These are phyloP conservation scores for Tenthredo distinguenda DNA, from an alignment of 2,888 invertebrate species.

Conservation along the genomic window DNA sequence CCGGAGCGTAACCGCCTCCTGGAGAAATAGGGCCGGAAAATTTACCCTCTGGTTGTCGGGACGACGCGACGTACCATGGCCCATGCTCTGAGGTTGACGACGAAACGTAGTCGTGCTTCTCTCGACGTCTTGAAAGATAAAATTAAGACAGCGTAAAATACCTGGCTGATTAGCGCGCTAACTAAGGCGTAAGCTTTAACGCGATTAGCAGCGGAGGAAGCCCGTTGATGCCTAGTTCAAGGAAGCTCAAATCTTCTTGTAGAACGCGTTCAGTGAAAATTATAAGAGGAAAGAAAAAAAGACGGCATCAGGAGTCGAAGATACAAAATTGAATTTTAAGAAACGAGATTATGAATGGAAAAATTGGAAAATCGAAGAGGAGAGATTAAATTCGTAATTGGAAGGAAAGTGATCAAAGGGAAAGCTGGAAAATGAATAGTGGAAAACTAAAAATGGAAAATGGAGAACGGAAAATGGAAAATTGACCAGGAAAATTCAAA, in stretches of 20 bases:
- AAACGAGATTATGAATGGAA: constrained; percentile 52
- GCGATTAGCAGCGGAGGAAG: not conserved
- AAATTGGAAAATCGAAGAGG: not conserved
- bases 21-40: constrained; percentile 3
- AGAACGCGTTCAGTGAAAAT: not conserved
- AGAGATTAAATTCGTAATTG: not conserved
- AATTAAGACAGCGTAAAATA: constrained; percentile 34
- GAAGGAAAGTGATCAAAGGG: not conserved
- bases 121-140: not conserved
- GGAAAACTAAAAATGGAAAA: not conserved
- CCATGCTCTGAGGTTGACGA: not conserved
- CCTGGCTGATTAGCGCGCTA: constrained; percentile 33
- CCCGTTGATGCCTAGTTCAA: constrained; percentile 37
- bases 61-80: not conserved
- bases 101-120: not conserved
- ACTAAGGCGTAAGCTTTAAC: constrained; percentile 34
- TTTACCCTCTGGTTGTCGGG: not conserved
- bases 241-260: constrained; percentile 19
- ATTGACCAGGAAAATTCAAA: constrained; percentile 9
- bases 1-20: constrained; percentile 24
- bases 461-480: constrained; percentile 27
- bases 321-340: not conserved
- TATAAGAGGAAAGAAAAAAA: not conserved
- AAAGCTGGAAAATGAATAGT: not conserved
- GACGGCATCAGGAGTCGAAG: not conserved